Conservation (phyloP, 23 tunicate genomes). For the Ascidia mentula region DNA sequence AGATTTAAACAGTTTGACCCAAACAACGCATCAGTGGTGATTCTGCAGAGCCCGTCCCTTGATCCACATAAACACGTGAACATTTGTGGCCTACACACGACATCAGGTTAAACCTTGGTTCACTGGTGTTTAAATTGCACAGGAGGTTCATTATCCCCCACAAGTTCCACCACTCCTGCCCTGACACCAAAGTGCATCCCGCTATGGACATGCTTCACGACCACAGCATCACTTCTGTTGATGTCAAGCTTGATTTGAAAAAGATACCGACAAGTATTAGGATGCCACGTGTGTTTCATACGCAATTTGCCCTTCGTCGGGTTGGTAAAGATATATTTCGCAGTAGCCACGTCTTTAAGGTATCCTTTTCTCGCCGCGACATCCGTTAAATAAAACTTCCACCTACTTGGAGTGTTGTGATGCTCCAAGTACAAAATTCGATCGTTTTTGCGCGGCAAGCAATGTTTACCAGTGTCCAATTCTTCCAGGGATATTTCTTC, state of each 20-base stretch:
- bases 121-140: too few species aligned
- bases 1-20: too few species aligned
- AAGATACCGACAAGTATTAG: not conserved
- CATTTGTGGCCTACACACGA: too few species aligned
- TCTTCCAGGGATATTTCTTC: not conserved
- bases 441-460: not conserved
- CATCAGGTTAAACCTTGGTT: too few species aligned
- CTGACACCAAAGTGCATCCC: not conserved
- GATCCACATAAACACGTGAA: too few species aligned
- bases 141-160: too few species aligned
- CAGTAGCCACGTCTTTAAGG: not conserved
- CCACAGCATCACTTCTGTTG: not conserved
- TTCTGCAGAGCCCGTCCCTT: too few species aligned
- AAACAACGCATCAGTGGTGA: too few species aligned
- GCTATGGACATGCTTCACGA: not conserved
- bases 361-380: not conserved
- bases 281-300: not conserved
- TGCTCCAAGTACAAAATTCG: not conserved
- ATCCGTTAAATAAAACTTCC: not conserved
- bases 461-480: not conserved
- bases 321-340: not conserved
- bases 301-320: not conserved
- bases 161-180: too few species aligned
- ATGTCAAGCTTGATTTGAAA: not conserved
- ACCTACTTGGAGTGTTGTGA: not conserved